Conservation (phyloP, 2,113 vertebrate species). For the Cygnus buccinator region DNA sequence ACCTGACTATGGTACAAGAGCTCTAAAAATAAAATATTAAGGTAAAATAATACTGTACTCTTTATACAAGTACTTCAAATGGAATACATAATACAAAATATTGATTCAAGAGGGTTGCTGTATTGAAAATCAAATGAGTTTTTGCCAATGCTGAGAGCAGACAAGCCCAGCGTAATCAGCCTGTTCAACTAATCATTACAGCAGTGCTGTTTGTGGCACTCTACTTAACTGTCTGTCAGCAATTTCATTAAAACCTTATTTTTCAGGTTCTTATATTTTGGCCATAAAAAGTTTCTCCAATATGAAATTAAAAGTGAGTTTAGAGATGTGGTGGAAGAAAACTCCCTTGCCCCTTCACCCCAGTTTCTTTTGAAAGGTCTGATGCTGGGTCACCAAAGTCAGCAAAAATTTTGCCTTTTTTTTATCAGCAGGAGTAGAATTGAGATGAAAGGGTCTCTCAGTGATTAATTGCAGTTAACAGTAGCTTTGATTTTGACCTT, state of each 20-base stretch:
- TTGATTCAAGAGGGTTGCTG: slow-evolving; percentile 49
- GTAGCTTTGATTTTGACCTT: slow-evolving; percentile 26
- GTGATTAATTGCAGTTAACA: slow-evolving; percentile 38
- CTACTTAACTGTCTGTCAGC: slow-evolving; percentile 48
- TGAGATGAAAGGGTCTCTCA: slow-evolving; percentile 9
- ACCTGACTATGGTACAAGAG: slow-evolving; percentile 1
- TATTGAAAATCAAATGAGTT: slow-evolving; percentile 71
- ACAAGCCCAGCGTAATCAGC: slow-evolving; percentile 51
- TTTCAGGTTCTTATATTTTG: slow-evolving; percentile 10
- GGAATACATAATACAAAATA: slow-evolving; percentile 62
- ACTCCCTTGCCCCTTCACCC: not conserved
- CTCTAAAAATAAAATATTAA: slow-evolving; percentile 49
- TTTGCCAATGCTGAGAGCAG: slow-evolving; percentile 60
- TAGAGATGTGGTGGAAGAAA: not conserved
- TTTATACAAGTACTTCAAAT: slow-evolving; percentile 45
- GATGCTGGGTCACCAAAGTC: not conserved
- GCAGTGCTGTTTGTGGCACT: slow-evolving; percentile 39
- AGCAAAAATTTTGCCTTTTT: slow-evolving; percentile 27
- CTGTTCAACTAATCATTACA: slow-evolving; percentile 67
- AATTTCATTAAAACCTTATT: slow-evolving; percentile 8
- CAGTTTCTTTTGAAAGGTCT: slow-evolving; percentile 8
- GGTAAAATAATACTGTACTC: not conserved
- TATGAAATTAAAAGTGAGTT: not conserved
- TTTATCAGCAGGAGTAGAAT: not conserved
- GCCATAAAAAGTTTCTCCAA: not conserved